Conservation (phyloP, 64 coral and sea anemone genomes). For the Hydrozoanthus tunicans region DNA sequence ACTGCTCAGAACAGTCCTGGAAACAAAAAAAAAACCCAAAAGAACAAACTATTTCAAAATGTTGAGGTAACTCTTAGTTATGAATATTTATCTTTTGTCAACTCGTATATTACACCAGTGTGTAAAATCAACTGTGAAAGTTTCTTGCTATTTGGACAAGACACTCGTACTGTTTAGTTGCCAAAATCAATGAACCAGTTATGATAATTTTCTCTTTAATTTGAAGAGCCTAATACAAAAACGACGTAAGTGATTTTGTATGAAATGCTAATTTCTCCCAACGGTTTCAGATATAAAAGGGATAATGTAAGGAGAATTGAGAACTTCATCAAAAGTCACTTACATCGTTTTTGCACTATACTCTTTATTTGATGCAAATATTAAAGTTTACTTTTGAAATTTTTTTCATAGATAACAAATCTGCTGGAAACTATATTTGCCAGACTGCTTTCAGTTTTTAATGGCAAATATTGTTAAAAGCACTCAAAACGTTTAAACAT, state of each 20-base stretch:
- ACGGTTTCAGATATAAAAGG: too few species aligned
- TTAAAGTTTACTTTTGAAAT: neutral
- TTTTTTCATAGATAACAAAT: neutral
- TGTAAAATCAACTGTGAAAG: conserved; percentile 5
- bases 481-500: neutral
- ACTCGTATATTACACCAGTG: neutral
- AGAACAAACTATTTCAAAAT: neutral
- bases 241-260: too few species aligned
- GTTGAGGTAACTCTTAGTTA: conserved; percentile 8
- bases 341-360: too few species aligned
- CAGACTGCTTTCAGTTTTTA: conserved; percentile 10
- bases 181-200: neutral
- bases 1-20: neutral
- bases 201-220: neutral
- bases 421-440: neutral
- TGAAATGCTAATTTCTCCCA: too few species aligned
- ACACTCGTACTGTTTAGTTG: neutral
- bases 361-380: neutral
- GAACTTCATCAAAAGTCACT: too few species aligned
- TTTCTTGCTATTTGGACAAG: neutral
- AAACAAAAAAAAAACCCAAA: neutral
- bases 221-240: too few species aligned
- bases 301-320: too few species aligned
- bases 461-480: neutral
- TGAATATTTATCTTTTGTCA: conserved; percentile 14